A percentile compares a stretch with the other conserved stretches of the same genome.
phyloP scores from a whole-genome alignment of 2,888 invertebrate genomes.

The Drosophila neonasuta region DNA sequence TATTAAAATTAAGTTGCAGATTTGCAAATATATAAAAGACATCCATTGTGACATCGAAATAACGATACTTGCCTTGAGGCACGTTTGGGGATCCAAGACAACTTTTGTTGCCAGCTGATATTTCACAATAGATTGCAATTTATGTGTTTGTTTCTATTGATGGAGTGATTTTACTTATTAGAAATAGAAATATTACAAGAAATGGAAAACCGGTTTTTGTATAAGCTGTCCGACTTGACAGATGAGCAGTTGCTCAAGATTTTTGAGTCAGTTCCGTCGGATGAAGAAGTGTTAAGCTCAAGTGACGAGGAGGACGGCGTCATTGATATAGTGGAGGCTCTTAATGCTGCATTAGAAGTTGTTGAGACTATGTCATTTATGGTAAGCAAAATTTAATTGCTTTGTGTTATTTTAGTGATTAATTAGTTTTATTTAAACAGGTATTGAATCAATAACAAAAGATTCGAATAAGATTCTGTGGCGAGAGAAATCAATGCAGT shows the following conservation, averaged over 20 bases:
- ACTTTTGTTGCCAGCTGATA: conserved; percentile 5
- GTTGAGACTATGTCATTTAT: too few species aligned
- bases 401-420: neutral
- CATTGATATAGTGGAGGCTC: too few species aligned
- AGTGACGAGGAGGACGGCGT: too few species aligned
- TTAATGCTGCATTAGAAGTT: too few species aligned
- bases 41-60: conserved; percentile 19
- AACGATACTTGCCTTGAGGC: conserved; percentile 22
- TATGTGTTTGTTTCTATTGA: conserved; percentile 1
- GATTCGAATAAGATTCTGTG: conserved; percentile 17
- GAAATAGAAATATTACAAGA: conserved; percentile 10
- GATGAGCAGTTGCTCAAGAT: conserved; percentile 24
- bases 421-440: neutral
- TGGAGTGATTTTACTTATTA: too few species aligned
- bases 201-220: conserved; percentile 15
- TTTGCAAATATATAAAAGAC: conserved; percentile 14
- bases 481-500: conserved; percentile 23
- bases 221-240: conserved; percentile 25
- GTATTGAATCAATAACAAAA: conserved; percentile 15
- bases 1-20: conserved; percentile 15
- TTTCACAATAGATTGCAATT: conserved; percentile 6
- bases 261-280: too few species aligned
- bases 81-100: conserved; percentile 8
- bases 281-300: too few species aligned
- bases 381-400: too few species aligned